Evolutionary conservation across 1,140 invertebrate species (phyloP), one percentile per base, ranked within the genome.

Genomic region (Lepidurus packardi): DNA sequence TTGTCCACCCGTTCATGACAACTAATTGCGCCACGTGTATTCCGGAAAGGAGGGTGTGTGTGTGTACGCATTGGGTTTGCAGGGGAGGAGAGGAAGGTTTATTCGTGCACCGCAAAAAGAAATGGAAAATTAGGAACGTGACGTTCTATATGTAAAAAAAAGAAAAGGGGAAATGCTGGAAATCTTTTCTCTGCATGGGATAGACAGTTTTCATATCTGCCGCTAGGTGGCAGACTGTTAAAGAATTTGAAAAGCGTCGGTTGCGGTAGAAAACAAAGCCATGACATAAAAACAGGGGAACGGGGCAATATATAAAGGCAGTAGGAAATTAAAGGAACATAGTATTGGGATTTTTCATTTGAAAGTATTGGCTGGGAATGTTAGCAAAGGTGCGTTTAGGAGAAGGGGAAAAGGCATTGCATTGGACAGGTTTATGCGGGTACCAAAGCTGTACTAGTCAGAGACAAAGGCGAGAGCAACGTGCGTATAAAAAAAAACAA

Each of bases 391-490:
- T 34, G 34, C 34, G 34, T 34, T 34, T 34, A 34, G 34, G 34
- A 34, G 34, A 34, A 65, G n/a, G 53, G 53, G 53, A 65, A 21
- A 21, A 65, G 53, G 16, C 53, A 34, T 34, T 34, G 34, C 34
- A 34, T 34, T 65, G 45, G 10, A n/a, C 53, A 65, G 53, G 53
- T 65, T 65, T 65, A 65, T 65, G 53, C 53, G 53, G 53, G 53
- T 65, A 65, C 53, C 53, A 65, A 65, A 65, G 53, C 53, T 65
- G 53, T 65, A 65, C 53, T 65, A 65, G 53, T 65, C 53, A 65
- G 53, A 65, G 53, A 65, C 53, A 65, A 7, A 65, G 53, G 21
- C 16, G 13, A 16, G 13, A 65, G 21, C 16, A 65, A 21, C 53
- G 53, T 65, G 53, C 53, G 53, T 65, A n/a, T n/a, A 65, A 65